Evolutionary conservation across 2,113 vertebrate genomes (phyloP), one percentile per base, ranked within the genome.

Genomic region (Eleginops maclovinus): DNA sequence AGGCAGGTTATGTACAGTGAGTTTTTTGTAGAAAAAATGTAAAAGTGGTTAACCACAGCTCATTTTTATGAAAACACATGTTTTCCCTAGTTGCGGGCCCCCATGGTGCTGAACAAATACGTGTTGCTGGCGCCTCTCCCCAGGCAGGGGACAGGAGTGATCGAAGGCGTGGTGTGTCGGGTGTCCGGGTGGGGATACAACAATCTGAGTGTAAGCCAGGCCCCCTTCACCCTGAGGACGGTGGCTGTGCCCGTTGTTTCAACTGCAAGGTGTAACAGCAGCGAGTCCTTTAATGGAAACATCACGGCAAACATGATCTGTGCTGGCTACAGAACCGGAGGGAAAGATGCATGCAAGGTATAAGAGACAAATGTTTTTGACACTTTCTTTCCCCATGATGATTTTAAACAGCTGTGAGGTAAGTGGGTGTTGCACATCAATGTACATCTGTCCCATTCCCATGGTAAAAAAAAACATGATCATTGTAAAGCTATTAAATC

Each of bases 251-350:
- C 95, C 61, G 91, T 95, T 60, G 84, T 95, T 19, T 92, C 94
- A 8, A 58, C 78, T 0, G 63, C 83, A 12, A 82, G 79, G 63
- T 95, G 95, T 46, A 95, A 96, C 89, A 84, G 91, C 93, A 95
- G 92, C 0, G 49, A 86, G 28, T 94, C 93, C 2, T 94, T 95
- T 19, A 86, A 90, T 0, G 94, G 95, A 14, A 94, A 94, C 86
- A 95, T 95, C 86, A 96, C 94, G 13, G 58, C 69, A 56, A 95
- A 93, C 81, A 96, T 95, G 95, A 94, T 96, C 84, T 96, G 95
- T 13, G 94, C 95, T 0, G 95, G 94, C 9, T 87, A 87, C 88
- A 85, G 36, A 6, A 66, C 82, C 0, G 94, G 95, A 31, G 95
- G 94, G 13, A 94, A 88, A 72, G 95, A 95, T 22, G 90, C 95